Percentiles rank a stretch among this genome's conserved stretches.
These are phyloP conservation scores for Exephanes ischioxanthus DNA, from an alignment of 2,888 invertebrate species.

Conservation along the genomic window DNA sequence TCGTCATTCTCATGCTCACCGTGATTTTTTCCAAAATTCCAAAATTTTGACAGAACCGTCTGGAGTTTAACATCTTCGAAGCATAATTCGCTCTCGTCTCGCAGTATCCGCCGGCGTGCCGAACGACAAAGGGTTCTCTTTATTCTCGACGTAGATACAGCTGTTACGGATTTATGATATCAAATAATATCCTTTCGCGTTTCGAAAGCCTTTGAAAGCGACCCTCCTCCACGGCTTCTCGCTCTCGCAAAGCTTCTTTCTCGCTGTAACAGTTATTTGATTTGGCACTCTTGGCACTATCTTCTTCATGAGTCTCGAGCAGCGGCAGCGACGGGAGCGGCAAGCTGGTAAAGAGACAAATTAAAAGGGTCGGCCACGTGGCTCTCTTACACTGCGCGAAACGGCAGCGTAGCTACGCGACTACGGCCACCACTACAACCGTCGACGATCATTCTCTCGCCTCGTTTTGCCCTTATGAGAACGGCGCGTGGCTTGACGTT, in stretches of 20 bases:
- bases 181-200: constrained; percentile 39
- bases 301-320: constrained; percentile 44
- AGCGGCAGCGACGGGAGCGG: constrained; percentile 39
- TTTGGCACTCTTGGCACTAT: constrained; percentile 62
- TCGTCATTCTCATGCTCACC: not conserved
- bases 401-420: constrained; percentile 43
- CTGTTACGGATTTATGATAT: constrained; percentile 42
- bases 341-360: constrained; percentile 76
- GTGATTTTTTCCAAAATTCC: not conserved
- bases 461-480: constrained; percentile 65
- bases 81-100: not conserved
- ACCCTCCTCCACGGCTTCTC: constrained; percentile 18
- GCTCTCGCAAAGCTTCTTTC: constrained; percentile 12
- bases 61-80: not conserved
- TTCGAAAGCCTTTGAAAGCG: constrained; percentile 59
- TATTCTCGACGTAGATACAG: not conserved
- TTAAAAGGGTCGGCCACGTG: constrained; percentile 80
- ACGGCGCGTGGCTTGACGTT: constrained; percentile 69
- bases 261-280: constrained; percentile 61
- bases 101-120: not conserved
- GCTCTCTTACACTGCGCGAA: constrained; percentile 68
- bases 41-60: not conserved
- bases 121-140: constrained; percentile 25
- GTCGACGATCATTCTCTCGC: constrained; percentile 17
- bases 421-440: constrained; percentile 24